phyloP scores from a whole-genome alignment of 2,888 invertebrate species.

The Rhagonycha lutea region DNA sequence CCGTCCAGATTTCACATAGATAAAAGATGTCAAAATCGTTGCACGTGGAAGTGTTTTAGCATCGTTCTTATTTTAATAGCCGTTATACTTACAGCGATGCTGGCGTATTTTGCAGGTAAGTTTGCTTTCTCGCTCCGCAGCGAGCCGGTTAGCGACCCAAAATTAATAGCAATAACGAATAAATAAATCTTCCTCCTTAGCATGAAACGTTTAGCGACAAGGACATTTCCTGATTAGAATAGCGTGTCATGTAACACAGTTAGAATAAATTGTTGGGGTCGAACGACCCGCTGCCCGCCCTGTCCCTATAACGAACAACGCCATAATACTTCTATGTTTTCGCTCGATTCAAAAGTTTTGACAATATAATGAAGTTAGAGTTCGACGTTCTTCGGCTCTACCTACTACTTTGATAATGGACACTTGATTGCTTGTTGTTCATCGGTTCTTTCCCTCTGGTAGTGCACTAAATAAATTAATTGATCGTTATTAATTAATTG shows the following conservation, averaged over 20 bases:
- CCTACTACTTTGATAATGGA: slow-evolving; percentile 16
- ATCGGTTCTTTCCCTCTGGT: not conserved
- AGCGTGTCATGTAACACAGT: slow-evolving; percentile 33
- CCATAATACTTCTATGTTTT: slow-evolving; percentile 29
- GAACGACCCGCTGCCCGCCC: slow-evolving; percentile 23
- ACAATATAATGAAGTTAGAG: slow-evolving; percentile 29
- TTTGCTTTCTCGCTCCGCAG: not conserved
- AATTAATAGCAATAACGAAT: slow-evolving; percentile 12
- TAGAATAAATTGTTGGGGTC: slow-evolving; percentile 32
- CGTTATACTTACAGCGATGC: slow-evolving; percentile 88
- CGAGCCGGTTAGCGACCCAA: not conserved
- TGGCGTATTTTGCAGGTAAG: slow-evolving; percentile 93
- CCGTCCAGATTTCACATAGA: slow-evolving; percentile 93
- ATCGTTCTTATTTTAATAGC: slow-evolving; percentile 90
- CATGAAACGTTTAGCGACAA: slow-evolving; percentile 34
- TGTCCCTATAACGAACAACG: slow-evolving; percentile 14
- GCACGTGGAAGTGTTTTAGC: slow-evolving; percentile 96
- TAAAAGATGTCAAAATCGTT: slow-evolving; percentile 90
- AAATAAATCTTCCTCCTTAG: slow-evolving; percentile 26
- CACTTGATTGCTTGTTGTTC: slow-evolving; percentile 12
- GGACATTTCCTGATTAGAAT: slow-evolving; percentile 39
- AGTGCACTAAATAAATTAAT: not conserved
- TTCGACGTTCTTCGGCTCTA: slow-evolving; percentile 21
- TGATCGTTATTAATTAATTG: slow-evolving; percentile 9
- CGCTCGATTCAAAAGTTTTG: slow-evolving; percentile 21